Evolutionary conservation across 2,113 vertebrate genomes (phyloP).

Genomic region (Puma concolor): DNA sequence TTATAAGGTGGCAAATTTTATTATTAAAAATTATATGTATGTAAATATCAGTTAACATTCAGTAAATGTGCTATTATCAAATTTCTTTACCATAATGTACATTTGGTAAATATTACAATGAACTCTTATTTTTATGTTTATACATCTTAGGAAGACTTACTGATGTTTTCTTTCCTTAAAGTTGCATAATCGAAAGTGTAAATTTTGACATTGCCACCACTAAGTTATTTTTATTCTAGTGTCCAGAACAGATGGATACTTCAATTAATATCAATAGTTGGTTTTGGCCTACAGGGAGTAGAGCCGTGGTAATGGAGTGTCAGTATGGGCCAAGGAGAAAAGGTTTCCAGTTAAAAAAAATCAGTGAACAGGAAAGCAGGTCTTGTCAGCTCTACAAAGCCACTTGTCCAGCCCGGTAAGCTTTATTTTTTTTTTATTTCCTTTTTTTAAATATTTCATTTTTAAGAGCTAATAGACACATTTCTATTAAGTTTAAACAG

Average conservation of each 20-base stretch:
- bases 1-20: conserved; percentile 39
- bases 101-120: conserved; percentile 26
- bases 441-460: conserved; percentile 25
- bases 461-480: conserved; percentile 11
- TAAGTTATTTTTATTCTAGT: conserved; percentile 57
- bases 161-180: conserved; percentile 47
- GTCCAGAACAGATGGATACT: conserved; percentile 1
- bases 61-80: conserved; percentile 20
- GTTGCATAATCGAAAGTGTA: not conserved
- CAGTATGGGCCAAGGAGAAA: conserved; percentile 92
- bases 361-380: conserved; percentile 83
- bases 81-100: conserved; percentile 43
- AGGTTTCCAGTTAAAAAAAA: conserved; percentile 90
- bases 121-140: conserved; percentile 54
- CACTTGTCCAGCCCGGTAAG: conserved; percentile 90
- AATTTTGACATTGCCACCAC: conserved; percentile 48
- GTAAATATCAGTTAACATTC: conserved; percentile 14
- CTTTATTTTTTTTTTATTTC: conserved; percentile 50
- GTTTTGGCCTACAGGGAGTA: conserved; percentile 87
- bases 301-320: conserved; percentile 94
- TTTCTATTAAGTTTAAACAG: conserved; percentile 46
- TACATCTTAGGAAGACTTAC: conserved; percentile 7
- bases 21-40: conserved; percentile 42
- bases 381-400: conserved; percentile 88
- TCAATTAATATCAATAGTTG: conserved; percentile 70